A percentile compares a stretch with the other conserved stretches of the same genome.
These are phyloP conservation scores for Drosophila recens DNA, from an alignment of 2,888 invertebrate species.

Conservation along the genomic window DNA sequence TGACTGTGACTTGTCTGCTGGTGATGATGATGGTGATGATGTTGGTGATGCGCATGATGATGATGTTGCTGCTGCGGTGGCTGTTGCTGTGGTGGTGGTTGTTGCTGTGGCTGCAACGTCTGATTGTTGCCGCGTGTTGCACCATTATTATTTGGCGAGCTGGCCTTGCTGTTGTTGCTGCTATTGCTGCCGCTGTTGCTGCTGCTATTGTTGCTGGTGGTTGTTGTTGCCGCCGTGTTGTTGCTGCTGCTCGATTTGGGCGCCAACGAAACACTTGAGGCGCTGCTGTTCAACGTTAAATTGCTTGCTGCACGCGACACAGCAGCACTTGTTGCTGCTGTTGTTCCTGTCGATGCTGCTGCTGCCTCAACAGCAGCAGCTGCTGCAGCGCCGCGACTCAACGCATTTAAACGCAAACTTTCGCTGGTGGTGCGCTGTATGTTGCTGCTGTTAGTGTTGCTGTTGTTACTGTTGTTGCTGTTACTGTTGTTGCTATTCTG, in stretches of 20 bases:
- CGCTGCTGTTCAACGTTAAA: conserved; percentile 44
- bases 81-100: conserved; percentile 25
- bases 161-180: conserved; percentile 62
- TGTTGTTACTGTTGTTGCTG: conserved; percentile 62
- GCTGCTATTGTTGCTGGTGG: conserved; percentile 20
- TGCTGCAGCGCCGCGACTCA: conserved; percentile 53
- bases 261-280: conserved; percentile 67
- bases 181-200: conserved; percentile 58
- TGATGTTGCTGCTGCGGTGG: conserved; percentile 52
- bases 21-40: conserved; percentile 62
- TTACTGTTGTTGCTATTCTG: conserved; percentile 54
- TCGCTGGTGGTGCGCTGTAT: conserved; percentile 91
- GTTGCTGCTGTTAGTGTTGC: conserved; percentile 79
- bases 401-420: conserved; percentile 87
- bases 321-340: conserved; percentile 10
- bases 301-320: conserved; percentile 51
- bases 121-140: conserved; percentile 32
- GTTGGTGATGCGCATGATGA: conserved; percentile 52
- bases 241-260: conserved; percentile 68
- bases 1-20: conserved; percentile 77
- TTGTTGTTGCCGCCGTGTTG: conserved; percentile 22
- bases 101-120: conserved; percentile 26
- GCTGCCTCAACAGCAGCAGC: conserved; percentile 24
- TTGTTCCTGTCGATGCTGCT: background rate
- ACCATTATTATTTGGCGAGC: conserved; percentile 82